Base-by-base conservation (phyloP, 2,797 vertebrate species). In the Geotria australis region DNA sequence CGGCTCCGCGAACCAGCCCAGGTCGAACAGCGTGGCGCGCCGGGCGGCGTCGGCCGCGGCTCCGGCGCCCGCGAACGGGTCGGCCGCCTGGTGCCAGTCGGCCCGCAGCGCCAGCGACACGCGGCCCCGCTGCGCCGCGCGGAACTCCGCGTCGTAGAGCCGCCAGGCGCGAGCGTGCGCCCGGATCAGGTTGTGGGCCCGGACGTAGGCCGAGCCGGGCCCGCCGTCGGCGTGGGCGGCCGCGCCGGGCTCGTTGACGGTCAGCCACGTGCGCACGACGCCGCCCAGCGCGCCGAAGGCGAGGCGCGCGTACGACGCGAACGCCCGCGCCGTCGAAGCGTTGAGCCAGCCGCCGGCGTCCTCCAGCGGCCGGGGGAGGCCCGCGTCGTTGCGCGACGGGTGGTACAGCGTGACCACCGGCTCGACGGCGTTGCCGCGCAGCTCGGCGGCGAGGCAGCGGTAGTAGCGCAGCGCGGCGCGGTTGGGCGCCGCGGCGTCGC, bases 221-320 rank as follows among this genome's bases (percentile, higher is more conserved):
- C 24, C 55, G 12, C n/a, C 8, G 55, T 83, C 73, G 57, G 69
- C 57, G 10, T 83, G 76, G 1, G 73, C 68, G 9, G 93, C 65
- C n/a, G 51, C 9, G 63, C 95, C 98, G 0, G 88, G 91, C 66
- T 98, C 88, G 0, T 95, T 95, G 61, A 98, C 70, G 47, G 91
- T 98, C 68, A 96, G 79, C 91, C 91, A 98, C 11, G 80, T 69
- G 53, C 68, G 71, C 47, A 91, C 88, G 70, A 76, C 70, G 60
- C 76, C 63, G 0, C 85, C 86, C 8, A 96, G 69, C 64, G 83
- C 77, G 57, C n/a, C 67, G 64, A 80, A 98, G 64, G 89, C 96
- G 11, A 91, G 70, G 5, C 67, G 67, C 0, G 81, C 79, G 0
- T 94, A 96, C 47, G 76, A 67, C 61, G 62, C 72, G 65, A 96